Percentiles rank a stretch among this genome's conserved stretches.
Conservation (phyloP, 2,797 vertebrate species). For the Dromococcyx pavoninus region DNA sequence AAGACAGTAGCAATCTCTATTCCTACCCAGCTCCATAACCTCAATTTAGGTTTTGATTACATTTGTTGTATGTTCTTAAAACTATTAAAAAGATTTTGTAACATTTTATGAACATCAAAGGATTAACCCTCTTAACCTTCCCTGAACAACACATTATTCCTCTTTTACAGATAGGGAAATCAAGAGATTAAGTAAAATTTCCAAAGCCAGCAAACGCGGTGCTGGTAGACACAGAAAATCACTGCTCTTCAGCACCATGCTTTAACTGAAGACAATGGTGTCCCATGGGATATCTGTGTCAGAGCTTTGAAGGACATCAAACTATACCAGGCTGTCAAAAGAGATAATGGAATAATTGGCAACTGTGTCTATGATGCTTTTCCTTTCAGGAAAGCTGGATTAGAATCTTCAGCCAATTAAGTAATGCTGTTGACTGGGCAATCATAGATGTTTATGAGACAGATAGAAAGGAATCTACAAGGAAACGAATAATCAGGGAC, state of each 20-base stretch:
- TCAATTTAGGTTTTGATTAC: background rate
- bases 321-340: slow-evolving; percentile 41
- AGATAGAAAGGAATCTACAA: slow-evolving; percentile 17
- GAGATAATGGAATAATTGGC: slow-evolving; percentile 65
- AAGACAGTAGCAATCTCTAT: background rate
- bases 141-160: background rate
- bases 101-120: slow-evolving; percentile 26
- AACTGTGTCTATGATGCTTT: slow-evolving; percentile 17
- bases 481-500: background rate
- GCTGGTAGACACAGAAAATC: slow-evolving; percentile 25
- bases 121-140: slow-evolving; percentile 29
- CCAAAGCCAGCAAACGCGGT: background rate
- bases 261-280: slow-evolving; percentile 19
- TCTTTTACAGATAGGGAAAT: slow-evolving; percentile 32
- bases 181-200: slow-evolving; percentile 31
- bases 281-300: slow-evolving; percentile 54
- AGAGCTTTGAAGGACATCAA: slow-evolving; percentile 64
- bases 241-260: background rate
- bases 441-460: slow-evolving; percentile 40
- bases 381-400: slow-evolving; percentile 51
- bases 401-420: slow-evolving; percentile 63
- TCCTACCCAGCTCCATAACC: background rate
- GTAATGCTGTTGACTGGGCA: slow-evolving; percentile 27
- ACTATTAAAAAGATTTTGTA: background rate
- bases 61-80: background rate